phyloP scores from a whole-genome alignment of 2,888 invertebrate species.

The Amphipoea oculea region DNA sequence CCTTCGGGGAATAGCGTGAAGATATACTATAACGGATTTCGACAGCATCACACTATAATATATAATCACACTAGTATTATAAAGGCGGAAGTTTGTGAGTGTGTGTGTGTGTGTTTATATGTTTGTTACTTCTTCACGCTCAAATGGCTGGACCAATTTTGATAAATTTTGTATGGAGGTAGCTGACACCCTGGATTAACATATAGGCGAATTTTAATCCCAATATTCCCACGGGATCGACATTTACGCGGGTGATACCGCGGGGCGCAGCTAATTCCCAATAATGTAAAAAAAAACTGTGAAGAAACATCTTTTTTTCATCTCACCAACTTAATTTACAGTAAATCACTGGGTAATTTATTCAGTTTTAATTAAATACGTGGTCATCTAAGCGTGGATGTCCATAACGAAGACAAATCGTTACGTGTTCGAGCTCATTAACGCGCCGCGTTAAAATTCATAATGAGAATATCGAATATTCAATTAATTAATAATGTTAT shows the following conservation, averaged over 20 bases:
- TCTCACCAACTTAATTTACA: constrained; percentile 74
- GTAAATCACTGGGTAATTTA: constrained; percentile 80
- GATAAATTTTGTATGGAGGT: no score
- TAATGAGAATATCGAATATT: constrained; percentile 85
- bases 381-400: constrained; percentile 76
- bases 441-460: constrained; percentile 85
- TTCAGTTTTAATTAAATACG: constrained; percentile 80
- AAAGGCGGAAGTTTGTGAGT: no score
- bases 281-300: constrained; percentile 38
- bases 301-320: constrained; percentile 57
- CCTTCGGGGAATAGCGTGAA: not conserved
- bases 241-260: no score
- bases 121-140: no score
- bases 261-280: constrained; percentile 7
- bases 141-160: no score
- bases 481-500: constrained; percentile 86
- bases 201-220: no score
- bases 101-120: no score
- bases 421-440: constrained; percentile 81
- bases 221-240: no score
- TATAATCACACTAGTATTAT: no score
- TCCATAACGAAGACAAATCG: constrained; percentile 86
- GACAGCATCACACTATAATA: constrained; percentile 16
- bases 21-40: constrained; percentile 33
- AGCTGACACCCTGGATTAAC: no score